Base-by-base conservation (phyloP, 2,113 vertebrate species). In the Callipepla squamata region DNA sequence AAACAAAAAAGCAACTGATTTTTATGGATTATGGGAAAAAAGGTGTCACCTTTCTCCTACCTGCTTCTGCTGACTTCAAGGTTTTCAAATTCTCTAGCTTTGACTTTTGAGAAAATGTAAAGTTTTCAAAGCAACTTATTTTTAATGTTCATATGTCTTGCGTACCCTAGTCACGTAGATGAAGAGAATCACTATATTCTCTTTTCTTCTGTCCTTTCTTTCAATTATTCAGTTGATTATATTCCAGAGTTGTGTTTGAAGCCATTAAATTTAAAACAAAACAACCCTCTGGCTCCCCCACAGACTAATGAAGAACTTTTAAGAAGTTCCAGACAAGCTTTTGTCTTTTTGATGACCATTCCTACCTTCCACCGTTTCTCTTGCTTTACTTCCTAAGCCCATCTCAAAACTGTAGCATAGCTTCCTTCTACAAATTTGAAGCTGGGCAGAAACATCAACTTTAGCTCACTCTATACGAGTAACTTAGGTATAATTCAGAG, bases 1-100 rank as follows among this genome's bases (percentile, higher is more conserved):
- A 36, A 36, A 36, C 36, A 36, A 61, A 30, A 17, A 34, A 11
- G 3, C 0, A 4, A 22, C n/a, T 30, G 7, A 20, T 25, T 55
- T 73, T 84, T 62, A 25, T 85, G 47, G 11, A 12, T 38, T 3
- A 10, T 62, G 26, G 26, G 11, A 25, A 36, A 5, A 2, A 51
- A 82, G 15, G 44, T 0, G 1, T 38, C 9, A 32, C 2, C 19
- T 85, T 73, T 67, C 59, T 63, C n/a, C n/a, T 10, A 47, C 23
- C 26, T 68, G 38, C 42, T 63, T 68, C 61, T 34, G 32, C n/a
- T 51, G 36, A 42, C 18, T 75, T 80, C 20, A 47, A 30, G 12
- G 21, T 58, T 72, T 94, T 45, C 48, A 44, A 48, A 87, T 79
- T 55, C 50, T 70, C 74, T 32, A 78, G 30, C n/a, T 89, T 25